Evolutionary conservation across 1,140 invertebrate species (phyloP), one percentile per base, ranked within the genome.

Genomic region (Monomorium pharaonis): DNA sequence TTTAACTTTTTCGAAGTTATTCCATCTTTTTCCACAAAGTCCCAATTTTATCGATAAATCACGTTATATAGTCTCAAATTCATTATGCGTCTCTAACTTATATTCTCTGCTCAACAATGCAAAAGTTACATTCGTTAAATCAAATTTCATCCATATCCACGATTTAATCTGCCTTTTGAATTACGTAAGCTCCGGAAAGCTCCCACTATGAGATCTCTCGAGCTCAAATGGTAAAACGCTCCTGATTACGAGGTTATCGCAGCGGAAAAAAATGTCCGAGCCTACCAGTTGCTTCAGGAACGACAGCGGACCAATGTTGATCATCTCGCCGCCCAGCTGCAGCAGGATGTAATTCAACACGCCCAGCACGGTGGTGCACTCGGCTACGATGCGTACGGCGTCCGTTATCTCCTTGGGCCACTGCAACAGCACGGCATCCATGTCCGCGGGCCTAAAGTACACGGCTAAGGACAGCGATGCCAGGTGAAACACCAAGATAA

Each of bases 251-350:
- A 27, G 21, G 14, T 21, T n/a, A 60, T n/a, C 24, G 42, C 47
- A n/a, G 27, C 9, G 33, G 24, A 51, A 67, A 70, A 67, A 51
- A 49, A 54, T 30, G 49, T 56, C 16, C n/a, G 21, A 18, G 24
- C 96, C 96, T 96, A 99, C 99, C 96, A 99, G 96, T 95, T 99
- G 98, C 92, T 98, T 98, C 49, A 99, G 94, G 94, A 99, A 99
- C 1, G 98, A 98, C 47, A 96, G 95, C 21, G 99, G 93, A 51
- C 99, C 99, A 94, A 99, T 98, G 94, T 99, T 98, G 92, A 98
- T 97, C 77, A 99, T 97, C 95, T 99, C 99, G 89, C 98, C 97
- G 0, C 98, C 97, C 94, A 99, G 98, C 93, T 99, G 98, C 58
- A 99, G 95, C 81, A 99, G 95, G n/a, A 99, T 97, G 92, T 98